phyloP scores from a whole-genome alignment of 2,113 vertebrate species.

The Seriola dumerili region DNA sequence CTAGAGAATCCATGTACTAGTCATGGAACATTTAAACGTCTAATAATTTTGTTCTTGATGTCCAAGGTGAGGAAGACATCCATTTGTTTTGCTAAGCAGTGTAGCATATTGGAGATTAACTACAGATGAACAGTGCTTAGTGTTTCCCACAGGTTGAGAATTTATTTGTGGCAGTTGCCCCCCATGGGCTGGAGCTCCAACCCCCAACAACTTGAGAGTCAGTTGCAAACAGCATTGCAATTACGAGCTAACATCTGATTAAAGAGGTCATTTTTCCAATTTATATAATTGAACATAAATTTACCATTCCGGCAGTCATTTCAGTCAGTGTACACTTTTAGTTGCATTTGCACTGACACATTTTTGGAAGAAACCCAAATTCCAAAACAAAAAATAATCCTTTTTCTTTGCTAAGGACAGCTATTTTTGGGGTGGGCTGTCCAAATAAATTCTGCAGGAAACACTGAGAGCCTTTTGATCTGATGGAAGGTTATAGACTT shows the following conservation, averaged over 20 bases:
- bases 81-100: conserved; percentile 60
- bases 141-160: conserved; percentile 55
- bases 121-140: conserved; percentile 67
- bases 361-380: conserved; percentile 25
- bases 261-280: conserved; percentile 29
- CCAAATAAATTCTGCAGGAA: conserved; percentile 34
- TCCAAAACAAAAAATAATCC: conserved; percentile 13
- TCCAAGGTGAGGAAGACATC: conserved; percentile 59
- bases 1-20: conserved; percentile 44
- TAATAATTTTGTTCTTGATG: conserved; percentile 52
- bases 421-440: background rate
- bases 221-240: conserved; percentile 44
- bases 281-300: conserved; percentile 50
- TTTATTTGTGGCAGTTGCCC: conserved; percentile 41
- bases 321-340: conserved; percentile 4
- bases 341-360: conserved; percentile 25
- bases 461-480: conserved; percentile 38
- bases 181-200: conserved; percentile 12
- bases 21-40: conserved; percentile 47
- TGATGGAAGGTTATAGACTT: conserved; percentile 47
- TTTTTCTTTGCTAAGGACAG: conserved; percentile 21
- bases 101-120: conserved; percentile 68
- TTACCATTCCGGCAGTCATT: conserved; percentile 5
- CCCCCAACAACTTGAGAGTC: conserved; percentile 29
- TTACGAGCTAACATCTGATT: conserved; percentile 25